Base-by-base conservation (phyloP, 2,113 vertebrate genomes). In the Callionymus lyra region DNA sequence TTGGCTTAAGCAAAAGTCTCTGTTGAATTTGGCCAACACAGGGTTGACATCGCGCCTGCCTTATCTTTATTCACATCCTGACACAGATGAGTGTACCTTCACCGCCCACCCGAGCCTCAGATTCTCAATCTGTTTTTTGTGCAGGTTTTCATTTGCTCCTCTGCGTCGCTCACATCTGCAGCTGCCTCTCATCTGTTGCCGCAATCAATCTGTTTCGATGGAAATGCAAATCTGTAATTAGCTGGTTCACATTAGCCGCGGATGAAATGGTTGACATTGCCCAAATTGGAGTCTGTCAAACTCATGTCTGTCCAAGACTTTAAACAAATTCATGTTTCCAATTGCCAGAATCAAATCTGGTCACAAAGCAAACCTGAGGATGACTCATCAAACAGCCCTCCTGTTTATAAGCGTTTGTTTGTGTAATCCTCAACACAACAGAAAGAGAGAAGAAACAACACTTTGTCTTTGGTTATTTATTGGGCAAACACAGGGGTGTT, bases 221-320 rank as follows among this genome's bases (percentile, higher is more conserved):
- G 21, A 53, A 57, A 60, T 55, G 49, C 48, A 55, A 63, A 56
- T 44, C 31, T 37, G 34, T 35, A 69, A 71, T 77, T 52, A 68
- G 45, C 21, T 2, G 18, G 36, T 41, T 58, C 10, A 32, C 13
- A 0, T 27, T 57, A 50, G 42, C 44, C 39, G 47, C 31, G 38
- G n/a, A 36, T 50, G 53, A 52, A 65, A 53, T 45, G 46, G 34
- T 37, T 65, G 53, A 47, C 27, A 43, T 27, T 38, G 31, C 39
- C 31, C 31, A 65, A 39, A 41, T 59, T 57, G 47, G 16, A 51
- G 54, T 57, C 15, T 47, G 53, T 17, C 38, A 18, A 44, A 18
- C 16, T 45, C 10, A 2, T 6, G 10, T 44, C 38, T 34, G 10
- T 34, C 4, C 21, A 19, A 27, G 21, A 27, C 38, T 48, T 34